Evolutionary conservation across 2,888 invertebrate genomes (phyloP).

Genomic region (Stramonita haemastoma): DNA sequence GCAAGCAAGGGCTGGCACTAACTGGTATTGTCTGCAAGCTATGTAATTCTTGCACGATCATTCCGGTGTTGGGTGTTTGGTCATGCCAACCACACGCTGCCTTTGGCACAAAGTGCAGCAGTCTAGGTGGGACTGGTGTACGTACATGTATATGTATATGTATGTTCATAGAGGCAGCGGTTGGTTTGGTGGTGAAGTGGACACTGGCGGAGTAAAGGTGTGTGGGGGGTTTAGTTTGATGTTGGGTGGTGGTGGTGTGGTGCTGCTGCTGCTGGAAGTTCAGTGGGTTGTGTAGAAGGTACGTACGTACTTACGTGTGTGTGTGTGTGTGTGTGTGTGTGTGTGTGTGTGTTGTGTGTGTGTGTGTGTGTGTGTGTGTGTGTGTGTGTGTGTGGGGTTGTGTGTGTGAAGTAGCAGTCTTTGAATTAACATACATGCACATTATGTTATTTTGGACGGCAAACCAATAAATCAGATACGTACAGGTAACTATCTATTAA

Average conservation of each 20-base stretch:
- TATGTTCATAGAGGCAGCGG: background rate
- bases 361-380: too few species aligned
- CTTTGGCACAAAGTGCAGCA: background rate
- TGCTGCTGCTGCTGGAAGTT: background rate
- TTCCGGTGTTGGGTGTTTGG: background rate
- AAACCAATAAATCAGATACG: too few species aligned
- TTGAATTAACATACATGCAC: too few species aligned
- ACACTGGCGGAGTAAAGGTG: too few species aligned
- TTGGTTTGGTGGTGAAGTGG: background rate
- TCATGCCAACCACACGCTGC: background rate
- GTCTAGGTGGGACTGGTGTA: too few species aligned
- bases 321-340: too few species aligned
- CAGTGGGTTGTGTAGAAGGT: background rate
- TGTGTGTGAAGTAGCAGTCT: too few species aligned
- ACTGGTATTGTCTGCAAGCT: constrained; percentile 23
- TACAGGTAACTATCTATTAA: too few species aligned
- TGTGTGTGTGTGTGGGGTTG: too few species aligned
- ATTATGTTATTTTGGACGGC: too few species aligned
- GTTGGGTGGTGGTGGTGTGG: too few species aligned
- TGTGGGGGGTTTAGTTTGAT: background rate
- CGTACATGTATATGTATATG: background rate
- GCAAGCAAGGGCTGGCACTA: background rate
- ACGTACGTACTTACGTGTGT: background rate
- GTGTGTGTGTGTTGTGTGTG: too few species aligned
- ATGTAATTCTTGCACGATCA: constrained; percentile 29